Conservation (phyloP, 2,888 invertebrate genomes). For the Adelphocoris suturalis region DNA sequence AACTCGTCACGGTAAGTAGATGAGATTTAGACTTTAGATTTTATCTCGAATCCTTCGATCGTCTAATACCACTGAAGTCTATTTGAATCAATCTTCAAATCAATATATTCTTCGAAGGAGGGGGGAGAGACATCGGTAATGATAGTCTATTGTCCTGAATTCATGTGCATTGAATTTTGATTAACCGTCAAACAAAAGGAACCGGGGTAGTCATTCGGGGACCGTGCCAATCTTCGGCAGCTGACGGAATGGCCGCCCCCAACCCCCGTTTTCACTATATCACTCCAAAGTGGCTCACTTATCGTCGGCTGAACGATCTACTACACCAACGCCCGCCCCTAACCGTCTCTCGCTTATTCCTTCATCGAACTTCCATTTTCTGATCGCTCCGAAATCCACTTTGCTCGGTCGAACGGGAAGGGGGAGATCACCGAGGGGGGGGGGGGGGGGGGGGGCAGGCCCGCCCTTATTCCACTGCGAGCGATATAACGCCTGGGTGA, state of each 20-base stretch:
- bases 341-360: constrained; percentile 54
- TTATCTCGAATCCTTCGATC: too few species aligned
- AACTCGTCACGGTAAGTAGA: too few species aligned
- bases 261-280: constrained; percentile 43
- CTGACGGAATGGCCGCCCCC: constrained; percentile 12
- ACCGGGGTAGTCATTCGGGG: constrained; percentile 32
- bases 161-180: constrained; percentile 44
- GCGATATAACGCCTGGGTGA: constrained; percentile 65
- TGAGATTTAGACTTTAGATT: too few species aligned
- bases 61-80: too few species aligned
- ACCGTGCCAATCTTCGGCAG: constrained; percentile 53
- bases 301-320: constrained; percentile 52
- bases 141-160: constrained; percentile 12
- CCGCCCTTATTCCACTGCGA: constrained; percentile 41
- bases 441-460: neutral
- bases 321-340: constrained; percentile 26
- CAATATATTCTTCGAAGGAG: neutral
- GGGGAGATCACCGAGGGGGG: neutral
- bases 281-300: constrained; percentile 59
- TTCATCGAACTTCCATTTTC: constrained; percentile 63
- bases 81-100: neutral
- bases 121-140: constrained; percentile 13
- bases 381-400: constrained; percentile 63
- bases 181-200: constrained; percentile 33
- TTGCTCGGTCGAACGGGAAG: constrained; percentile 26